phyloP scores from a whole-genome alignment of 2,797 vertebrate species.

The Bradypodion pumilum region DNA sequence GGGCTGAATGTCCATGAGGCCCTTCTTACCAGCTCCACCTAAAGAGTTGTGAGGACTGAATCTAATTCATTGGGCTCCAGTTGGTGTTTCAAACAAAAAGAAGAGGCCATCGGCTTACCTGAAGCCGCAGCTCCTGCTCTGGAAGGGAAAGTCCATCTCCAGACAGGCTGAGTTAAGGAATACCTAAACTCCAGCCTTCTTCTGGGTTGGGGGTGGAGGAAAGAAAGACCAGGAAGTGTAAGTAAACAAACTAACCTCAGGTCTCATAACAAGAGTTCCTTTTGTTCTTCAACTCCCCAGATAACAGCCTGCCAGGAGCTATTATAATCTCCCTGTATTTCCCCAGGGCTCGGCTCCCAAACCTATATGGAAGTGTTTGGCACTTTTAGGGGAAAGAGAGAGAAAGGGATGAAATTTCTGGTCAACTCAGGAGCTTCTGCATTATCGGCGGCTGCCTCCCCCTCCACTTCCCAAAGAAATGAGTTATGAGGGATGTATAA shows the following conservation, averaged over 20 bases:
- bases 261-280: slow-evolving; percentile 59
- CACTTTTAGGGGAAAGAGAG: fast-evolving
- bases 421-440: too few relatives aligned
- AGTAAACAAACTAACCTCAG: slow-evolving; percentile 22
- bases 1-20: background rate
- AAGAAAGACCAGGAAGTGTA: slow-evolving; percentile 64
- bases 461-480: too few relatives aligned
- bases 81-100: too few relatives aligned
- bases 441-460: too few relatives aligned
- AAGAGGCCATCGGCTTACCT: fast-evolving
- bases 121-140: slow-evolving; percentile 1
- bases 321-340: background rate
- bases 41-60: fast-evolving
- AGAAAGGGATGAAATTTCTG: background rate
- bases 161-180: background rate
- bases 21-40: fast-evolving
- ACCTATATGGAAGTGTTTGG: background rate
- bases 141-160: slow-evolving; percentile 33
- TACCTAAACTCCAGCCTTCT: background rate
- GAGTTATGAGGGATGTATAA: too few relatives aligned
- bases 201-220: slow-evolving; percentile 29
- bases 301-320: slow-evolving; percentile 52
- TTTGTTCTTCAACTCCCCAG: slow-evolving; percentile 63
- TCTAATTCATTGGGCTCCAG: background rate
- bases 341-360: background rate